Base-by-base conservation (phyloP, 2,888 invertebrate species). In the Pollenia griseotomentosa region DNA sequence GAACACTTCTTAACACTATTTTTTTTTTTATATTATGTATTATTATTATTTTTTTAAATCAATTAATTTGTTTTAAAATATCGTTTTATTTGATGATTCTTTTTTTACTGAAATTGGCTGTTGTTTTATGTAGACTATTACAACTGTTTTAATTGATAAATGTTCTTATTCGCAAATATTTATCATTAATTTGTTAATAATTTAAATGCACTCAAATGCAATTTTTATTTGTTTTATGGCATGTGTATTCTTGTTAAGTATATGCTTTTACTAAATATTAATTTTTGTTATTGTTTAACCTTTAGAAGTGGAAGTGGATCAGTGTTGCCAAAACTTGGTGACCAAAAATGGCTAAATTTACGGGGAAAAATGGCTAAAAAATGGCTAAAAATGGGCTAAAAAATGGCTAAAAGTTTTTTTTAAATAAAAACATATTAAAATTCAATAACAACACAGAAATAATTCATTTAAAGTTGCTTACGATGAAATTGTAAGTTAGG, bases 21-120 rank as follows among this genome's bases (percentile, higher is more conserved):
- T 59, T 46, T 23, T 73, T 14, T 46, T 14, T 16, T 57, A 14
- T n/a, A 23, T 8, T 46, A 59, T 33, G 8, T 48, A 33, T 46
- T 73, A 73, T 48, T n/a, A 33, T 10, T 40, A n/a, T 61, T 42
- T 55, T 11, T 63, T 51, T 57, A n/a, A 11, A 57, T 23, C 14
- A 59, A 73, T 33, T 75, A 16, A 63, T 75, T 75, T 42, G 19
- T 19, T 33, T 61, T 10, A 42, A 61, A 63, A 53, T 59, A 59
- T 59, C 14, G 14, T 51, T 63, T 53, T 51, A 40, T 63, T 51
- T 42, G 8, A 11, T 51, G 9, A 75, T 23, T 19, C 33, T 51
- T 61, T 74, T 61, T 16, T 23, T 23, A 2, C 2, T 63, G 33
- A 16, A 1, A 16, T 51, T 9, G n/a, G 5, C 33, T 2, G 9